Percentiles rank a stretch among this genome's conserved stretches.
Evolutionary conservation across 2,888 invertebrate species (phyloP).

Genomic region (Scaptomyza parva): DNA sequence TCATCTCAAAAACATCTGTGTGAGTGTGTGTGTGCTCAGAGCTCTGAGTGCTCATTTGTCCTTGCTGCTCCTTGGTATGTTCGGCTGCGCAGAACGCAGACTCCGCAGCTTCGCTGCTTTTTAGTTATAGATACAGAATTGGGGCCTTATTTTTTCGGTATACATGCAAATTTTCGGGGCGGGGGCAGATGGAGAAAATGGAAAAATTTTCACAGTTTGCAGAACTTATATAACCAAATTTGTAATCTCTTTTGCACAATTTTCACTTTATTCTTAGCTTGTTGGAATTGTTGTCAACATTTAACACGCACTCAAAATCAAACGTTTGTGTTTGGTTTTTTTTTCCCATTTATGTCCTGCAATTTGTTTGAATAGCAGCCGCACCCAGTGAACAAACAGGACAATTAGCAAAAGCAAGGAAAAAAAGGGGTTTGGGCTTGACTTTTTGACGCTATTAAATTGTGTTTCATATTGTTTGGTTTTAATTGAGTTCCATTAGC

Average conservation of each 20-base stretch:
- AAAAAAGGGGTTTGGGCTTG: conserved; percentile 56
- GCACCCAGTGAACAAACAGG: conserved; percentile 57
- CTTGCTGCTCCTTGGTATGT: conserved; percentile 42
- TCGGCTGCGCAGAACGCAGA: conserved; percentile 80
- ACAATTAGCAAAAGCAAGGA: conserved; percentile 3
- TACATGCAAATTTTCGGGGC: conserved; percentile 76
- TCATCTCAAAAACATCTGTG: conserved; percentile 29
- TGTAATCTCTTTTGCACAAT: conserved; percentile 6
- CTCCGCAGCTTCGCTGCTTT: conserved; percentile 76
- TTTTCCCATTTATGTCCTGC: conserved; percentile 34
- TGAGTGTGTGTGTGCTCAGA: no score
- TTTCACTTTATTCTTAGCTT: conserved; percentile 9
- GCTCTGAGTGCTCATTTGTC: conserved; percentile 34
- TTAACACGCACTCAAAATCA: conserved; percentile 70
- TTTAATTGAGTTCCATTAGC: conserved; percentile 33
- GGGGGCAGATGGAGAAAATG: conserved; percentile 28
- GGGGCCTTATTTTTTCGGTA: conserved; percentile 68
- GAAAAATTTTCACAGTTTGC: conserved; percentile 66
- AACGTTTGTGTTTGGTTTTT: conserved; percentile 31
- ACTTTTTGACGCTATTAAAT: conserved; percentile 2
- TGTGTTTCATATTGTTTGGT: conserved; percentile 29
- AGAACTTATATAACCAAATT: conserved; percentile 73
- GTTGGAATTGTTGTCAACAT: conserved; percentile 38
- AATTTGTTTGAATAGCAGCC: conserved; percentile 54
- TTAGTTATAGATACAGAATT: conserved; percentile 81